phyloP scores from a whole-genome alignment of 2,797 vertebrate species.

The Vultur gryphus region DNA sequence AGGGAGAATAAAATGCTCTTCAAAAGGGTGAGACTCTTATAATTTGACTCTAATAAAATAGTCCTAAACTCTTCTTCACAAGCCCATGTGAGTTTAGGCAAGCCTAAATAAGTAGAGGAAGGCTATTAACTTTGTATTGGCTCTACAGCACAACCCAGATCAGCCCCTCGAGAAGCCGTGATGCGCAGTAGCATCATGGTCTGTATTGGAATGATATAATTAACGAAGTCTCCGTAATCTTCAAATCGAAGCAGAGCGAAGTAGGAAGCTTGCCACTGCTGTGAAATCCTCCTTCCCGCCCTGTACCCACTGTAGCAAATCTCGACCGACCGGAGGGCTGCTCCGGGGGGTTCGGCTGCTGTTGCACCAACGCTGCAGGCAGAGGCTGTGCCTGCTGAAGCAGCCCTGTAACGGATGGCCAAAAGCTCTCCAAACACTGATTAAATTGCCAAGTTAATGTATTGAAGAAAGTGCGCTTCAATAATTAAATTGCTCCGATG shows the following conservation, averaged over 20 bases:
- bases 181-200: not conserved
- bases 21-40: not conserved
- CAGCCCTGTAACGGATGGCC: rapidly evolving
- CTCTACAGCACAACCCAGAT: not conserved
- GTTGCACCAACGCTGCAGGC: not conserved
- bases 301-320: not conserved
- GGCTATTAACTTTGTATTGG: not conserved
- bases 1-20: not conserved
- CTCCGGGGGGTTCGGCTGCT: not conserved
- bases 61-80: not conserved
- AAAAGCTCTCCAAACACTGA: not conserved
- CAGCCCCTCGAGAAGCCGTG: not conserved
- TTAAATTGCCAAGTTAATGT: not conserved
- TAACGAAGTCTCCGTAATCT: not conserved
- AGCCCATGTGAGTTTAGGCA: not conserved
- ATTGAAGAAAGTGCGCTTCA: not conserved
- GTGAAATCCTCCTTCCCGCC: not conserved
- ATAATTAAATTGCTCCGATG: not conserved
- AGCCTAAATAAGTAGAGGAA: not conserved
- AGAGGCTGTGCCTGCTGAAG: not conserved
- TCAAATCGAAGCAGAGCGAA: not conserved
- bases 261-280: not conserved
- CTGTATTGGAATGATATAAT: not conserved
- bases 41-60: not conserved
- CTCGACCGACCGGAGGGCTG: not conserved